Conservation (phyloP, 1,140 invertebrate genomes). For the Drosophila elegans region DNA sequence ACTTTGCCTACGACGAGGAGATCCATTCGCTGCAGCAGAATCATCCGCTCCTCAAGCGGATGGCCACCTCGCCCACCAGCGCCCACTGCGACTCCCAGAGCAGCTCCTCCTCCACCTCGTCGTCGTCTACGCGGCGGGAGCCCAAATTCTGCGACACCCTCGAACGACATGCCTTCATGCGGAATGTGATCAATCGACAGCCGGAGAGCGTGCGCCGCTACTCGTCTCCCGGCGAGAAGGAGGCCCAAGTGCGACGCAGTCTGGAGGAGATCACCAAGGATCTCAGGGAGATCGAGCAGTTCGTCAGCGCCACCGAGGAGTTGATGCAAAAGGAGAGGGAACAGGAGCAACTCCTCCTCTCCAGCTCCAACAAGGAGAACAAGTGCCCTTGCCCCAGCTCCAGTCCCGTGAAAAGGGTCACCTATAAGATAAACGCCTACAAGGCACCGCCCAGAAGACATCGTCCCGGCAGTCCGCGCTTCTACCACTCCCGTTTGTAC, state of each 20-base stretch:
- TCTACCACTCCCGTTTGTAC: constrained; percentile 77
- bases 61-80: constrained; percentile 54
- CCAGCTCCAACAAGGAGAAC: constrained; percentile 79
- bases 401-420: constrained; percentile 62
- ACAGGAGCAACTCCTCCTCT: constrained; percentile 43
- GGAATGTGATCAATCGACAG: constrained; percentile 74
- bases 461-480: constrained; percentile 70
- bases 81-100: constrained; percentile 10
- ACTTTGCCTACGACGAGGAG: constrained; percentile 80
- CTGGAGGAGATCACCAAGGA: constrained; percentile 83
- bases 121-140: constrained; percentile 31
- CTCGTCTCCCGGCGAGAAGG: constrained; percentile 78
- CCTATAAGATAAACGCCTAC: constrained; percentile 80
- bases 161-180: constrained; percentile 79
- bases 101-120: constrained; percentile 13
- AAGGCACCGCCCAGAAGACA: constrained; percentile 61
- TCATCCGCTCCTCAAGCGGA: constrained; percentile 54
- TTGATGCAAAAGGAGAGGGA: constrained; percentile 65
- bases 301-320: constrained; percentile 80
- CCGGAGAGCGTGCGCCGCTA: constrained; percentile 66
- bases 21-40: constrained; percentile 13
- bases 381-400: constrained; percentile 79
- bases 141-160: constrained; percentile 77
- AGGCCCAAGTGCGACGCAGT: constrained; percentile 74
- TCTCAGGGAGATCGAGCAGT: constrained; percentile 82